These are phyloP conservation scores for Drymonia ruficornis DNA, from an alignment of 2,888 invertebrate species.

Conservation along the genomic window DNA sequence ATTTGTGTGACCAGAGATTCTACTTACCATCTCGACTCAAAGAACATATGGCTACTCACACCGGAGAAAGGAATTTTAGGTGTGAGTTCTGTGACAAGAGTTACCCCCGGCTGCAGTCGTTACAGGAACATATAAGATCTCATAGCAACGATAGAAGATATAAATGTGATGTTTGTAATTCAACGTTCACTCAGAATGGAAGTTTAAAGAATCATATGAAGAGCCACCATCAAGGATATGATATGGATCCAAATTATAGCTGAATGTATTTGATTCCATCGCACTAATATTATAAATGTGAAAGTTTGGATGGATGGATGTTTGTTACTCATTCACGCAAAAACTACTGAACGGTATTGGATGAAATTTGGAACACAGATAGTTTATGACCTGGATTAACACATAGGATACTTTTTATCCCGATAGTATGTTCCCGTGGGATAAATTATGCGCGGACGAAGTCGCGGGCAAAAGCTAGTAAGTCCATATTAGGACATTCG, in stretches of 20 bases:
- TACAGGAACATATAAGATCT: constrained; percentile 84
- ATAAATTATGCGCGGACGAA: too few species aligned
- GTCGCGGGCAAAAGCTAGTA: too few species aligned
- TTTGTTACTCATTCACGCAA: too few species aligned
- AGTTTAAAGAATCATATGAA: constrained; percentile 85
- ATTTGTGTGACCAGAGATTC: constrained; percentile 72
- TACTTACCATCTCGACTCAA: constrained; percentile 72
- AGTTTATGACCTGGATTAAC: too few species aligned
- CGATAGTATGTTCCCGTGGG: too few species aligned
- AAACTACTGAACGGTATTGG: too few species aligned
- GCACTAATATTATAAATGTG: too few species aligned
- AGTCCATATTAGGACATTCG: too few species aligned
- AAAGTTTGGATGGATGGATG: too few species aligned
- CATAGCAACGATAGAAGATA: constrained; percentile 82
- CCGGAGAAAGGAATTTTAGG: constrained; percentile 78
- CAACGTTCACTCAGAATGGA: constrained; percentile 83
- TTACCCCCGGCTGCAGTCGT: constrained; percentile 82
- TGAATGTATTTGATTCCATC: constrained; percentile 20
- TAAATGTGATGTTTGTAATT: constrained; percentile 79
- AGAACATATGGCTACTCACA: constrained; percentile 82
- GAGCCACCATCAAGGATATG: constrained; percentile 73
- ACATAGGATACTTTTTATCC: too few species aligned
- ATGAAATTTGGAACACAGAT: too few species aligned
- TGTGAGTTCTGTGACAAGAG: constrained; percentile 85
- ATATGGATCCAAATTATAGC: constrained; percentile 52